Evolutionary conservation across 1,140 invertebrate species (phyloP).

Genomic region (Teleogryllus occipitalis): DNA sequence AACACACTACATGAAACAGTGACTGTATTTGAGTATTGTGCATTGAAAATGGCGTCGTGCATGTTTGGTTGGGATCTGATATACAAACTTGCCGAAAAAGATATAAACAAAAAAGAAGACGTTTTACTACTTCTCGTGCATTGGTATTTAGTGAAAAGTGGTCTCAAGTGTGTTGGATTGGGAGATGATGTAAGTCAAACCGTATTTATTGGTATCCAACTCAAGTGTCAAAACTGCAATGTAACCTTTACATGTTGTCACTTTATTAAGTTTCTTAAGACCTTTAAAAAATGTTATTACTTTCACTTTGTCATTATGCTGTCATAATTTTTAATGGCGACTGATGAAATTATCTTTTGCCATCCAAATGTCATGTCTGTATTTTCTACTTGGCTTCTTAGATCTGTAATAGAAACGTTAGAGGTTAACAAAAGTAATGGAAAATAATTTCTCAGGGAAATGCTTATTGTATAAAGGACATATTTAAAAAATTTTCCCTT

Average conservation of each 20-base stretch:
- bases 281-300: background rate
- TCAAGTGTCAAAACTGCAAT: background rate
- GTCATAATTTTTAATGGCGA: background rate
- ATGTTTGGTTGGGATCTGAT: conserved; percentile 59
- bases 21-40: background rate
- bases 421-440: too few relatives aligned
- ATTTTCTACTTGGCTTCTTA: too few relatives aligned
- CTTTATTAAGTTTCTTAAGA: background rate
- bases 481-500: too few relatives aligned
- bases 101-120: conserved; percentile 59
- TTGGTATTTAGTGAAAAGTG: conserved; percentile 59
- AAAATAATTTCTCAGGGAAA: too few relatives aligned
- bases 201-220: background rate
- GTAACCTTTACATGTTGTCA: background rate
- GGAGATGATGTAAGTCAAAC: conserved; percentile 51
- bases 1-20: too few relatives aligned
- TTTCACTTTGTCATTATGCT: background rate
- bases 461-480: too few relatives aligned
- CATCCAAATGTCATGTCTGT: too few relatives aligned
- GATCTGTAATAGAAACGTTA: too few relatives aligned
- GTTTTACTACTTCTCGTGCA: conserved; percentile 58
- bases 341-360: background rate
- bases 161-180: conserved; percentile 60
- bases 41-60: background rate
- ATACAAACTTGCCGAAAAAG: conserved; percentile 48